Conservation (phyloP, 2,888 invertebrate genomes). For the Amiota communis region DNA sequence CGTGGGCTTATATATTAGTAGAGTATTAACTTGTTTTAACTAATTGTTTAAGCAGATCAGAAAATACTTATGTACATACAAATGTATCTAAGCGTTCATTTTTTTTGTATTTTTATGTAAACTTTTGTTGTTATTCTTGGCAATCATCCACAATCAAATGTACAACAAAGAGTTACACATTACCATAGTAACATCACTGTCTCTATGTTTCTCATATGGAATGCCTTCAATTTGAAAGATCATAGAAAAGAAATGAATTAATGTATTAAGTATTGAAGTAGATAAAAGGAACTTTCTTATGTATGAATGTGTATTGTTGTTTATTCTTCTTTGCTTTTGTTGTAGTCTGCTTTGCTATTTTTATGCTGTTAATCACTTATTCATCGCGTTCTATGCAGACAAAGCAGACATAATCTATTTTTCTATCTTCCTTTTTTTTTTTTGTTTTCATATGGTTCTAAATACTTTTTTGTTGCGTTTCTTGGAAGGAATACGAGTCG, state of each 20-base stretch:
- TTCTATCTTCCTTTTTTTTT: background rate
- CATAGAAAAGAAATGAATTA: background rate
- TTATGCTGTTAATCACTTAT: conserved; percentile 51
- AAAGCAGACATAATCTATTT: conserved; percentile 23
- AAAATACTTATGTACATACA: conserved; percentile 22
- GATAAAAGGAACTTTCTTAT: too few species aligned
- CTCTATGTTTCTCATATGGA: conserved; percentile 46
- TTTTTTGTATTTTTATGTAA: conserved; percentile 22
- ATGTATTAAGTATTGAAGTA: too few species aligned
- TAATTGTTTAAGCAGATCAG: conserved; percentile 45
- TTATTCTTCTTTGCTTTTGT: too few species aligned
- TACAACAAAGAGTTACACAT: too few species aligned
- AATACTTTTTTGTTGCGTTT: conserved; percentile 16
- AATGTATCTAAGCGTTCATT: conserved; percentile 8
- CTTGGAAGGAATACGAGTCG: background rate
- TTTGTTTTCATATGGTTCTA: background rate
- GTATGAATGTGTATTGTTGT: too few species aligned
- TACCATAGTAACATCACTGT: conserved; percentile 26
- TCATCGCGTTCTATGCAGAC: conserved; percentile 20
- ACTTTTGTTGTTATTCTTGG: background rate
- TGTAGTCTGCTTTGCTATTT: background rate
- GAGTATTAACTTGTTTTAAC: conserved; percentile 54
- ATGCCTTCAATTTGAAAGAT: background rate
- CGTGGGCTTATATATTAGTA: conserved; percentile 37
- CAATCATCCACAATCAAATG: too few species aligned